Base-by-base conservation (phyloP, 2,797 vertebrate species). In the Austrolebias charrua region DNA sequence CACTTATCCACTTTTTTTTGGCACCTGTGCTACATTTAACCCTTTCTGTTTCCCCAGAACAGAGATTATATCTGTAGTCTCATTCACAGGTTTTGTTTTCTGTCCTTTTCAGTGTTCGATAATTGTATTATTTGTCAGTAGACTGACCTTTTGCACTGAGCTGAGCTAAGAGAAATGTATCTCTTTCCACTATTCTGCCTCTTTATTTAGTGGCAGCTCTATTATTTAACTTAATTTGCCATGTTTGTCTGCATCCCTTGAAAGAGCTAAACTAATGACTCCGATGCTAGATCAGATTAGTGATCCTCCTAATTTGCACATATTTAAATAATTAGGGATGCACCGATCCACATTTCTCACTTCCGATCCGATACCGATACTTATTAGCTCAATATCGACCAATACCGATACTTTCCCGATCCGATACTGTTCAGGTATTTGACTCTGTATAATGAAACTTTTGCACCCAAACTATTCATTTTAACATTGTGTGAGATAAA, bases 1-100 rank as follows among this genome's bases (percentile, higher is more conserved):
- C 46, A n/a, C 62, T 58, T 60, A 33, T 33, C 18, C 24, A 42
- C 56, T 48, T 63, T 2, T 63, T 2, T 40, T 60, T 53, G 12
- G 14, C 20, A 51, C 47, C 33, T 28, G 38, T 3, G 28, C 38
- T 11, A 5, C 2, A 13, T 56, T 56, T 43, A 49, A n/a, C 43
- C n/a, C 12, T 16, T 15, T 54, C 67, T 53, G 18, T 40, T 35
- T 35, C 33, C 28, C 50, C 46, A 15, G 35, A 8, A 1, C 19
- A 40, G 28, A 16, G 20, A 29, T 44, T 40, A 42, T 20, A 2
- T 43, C 55, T 66, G 8, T 40, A 12, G 1, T 54, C 40, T 16
- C 24, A 31, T 47, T 13, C 44, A 31, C 18, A 55, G 35, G 44
- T 50, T 44, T 24, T 24, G n/a, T 71, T 66, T 50, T 33, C 49